phyloP scores from a whole-genome alignment of 1,140 invertebrate species.

The Xylocopa sonorina region DNA sequence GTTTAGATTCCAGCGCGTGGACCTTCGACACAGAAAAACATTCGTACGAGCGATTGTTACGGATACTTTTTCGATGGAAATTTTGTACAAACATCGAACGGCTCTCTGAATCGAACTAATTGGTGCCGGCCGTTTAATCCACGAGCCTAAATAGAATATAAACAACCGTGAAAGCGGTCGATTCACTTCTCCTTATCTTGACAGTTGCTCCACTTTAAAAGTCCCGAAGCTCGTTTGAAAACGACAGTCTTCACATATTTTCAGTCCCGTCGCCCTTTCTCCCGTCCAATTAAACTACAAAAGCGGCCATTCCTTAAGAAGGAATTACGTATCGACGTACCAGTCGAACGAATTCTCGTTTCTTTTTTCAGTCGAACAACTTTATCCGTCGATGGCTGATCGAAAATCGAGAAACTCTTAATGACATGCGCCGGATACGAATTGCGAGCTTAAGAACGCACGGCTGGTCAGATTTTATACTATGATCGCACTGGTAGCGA shows the following conservation, averaged over 20 bases:
- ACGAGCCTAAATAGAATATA: slow-evolving; percentile 41
- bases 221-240: slow-evolving; percentile 28
- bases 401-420: background rate
- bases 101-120: slow-evolving; percentile 26
- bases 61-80: slow-evolving; percentile 18
- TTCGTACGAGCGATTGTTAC: background rate
- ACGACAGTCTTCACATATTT: slow-evolving; percentile 43
- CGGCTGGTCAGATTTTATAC: background rate
- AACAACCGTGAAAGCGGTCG: slow-evolving; percentile 55
- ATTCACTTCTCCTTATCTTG: slow-evolving; percentile 61
- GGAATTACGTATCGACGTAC: slow-evolving; percentile 7
- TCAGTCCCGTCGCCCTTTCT: slow-evolving; percentile 39
- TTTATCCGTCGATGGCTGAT: slow-evolving; percentile 4
- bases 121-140: slow-evolving; percentile 11
- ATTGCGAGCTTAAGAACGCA: too few species aligned
- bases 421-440: background rate
- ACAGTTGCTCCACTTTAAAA: slow-evolving; percentile 41
- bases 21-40: background rate
- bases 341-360: background rate
- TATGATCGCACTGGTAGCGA: too few species aligned
- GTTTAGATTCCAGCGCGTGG: background rate
- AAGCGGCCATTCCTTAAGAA: slow-evolving; percentile 26
- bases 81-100: background rate
- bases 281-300: slow-evolving; percentile 42
- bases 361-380: slow-evolving; percentile 11